Base-by-base conservation (phyloP, 2,113 vertebrate species). In the Urocitellus parryii region DNA sequence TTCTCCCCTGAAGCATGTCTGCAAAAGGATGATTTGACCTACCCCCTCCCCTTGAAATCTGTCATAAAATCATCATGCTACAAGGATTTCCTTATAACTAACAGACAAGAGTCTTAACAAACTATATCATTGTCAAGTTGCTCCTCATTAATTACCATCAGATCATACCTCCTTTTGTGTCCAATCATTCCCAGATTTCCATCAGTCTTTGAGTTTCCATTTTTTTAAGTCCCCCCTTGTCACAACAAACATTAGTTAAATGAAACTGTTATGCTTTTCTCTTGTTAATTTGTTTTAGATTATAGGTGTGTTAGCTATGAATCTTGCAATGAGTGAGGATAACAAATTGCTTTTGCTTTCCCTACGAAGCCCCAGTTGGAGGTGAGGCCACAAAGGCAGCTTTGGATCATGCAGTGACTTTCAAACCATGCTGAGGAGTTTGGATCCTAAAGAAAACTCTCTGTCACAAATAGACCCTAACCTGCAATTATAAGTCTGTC, bases 41-140 rank as follows among this genome's bases (percentile, higher is more conserved):
- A 3, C 0, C 5, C 27, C 11, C 5, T 22, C 11, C 2, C 10
- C 10, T 68, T n/a, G 20, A 77, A 61, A 5, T 48, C 20, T 17
- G 10, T 27, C 29, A 25, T 39, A 27, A 61, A 14, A 83, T 11
- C 4, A 58, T 11, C 24, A 82, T 42, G 7, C 17, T 24, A 73
- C 1, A 81, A 22, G 9, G 5, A 2, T 45, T 51, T 84, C 16
- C 34, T 14, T 82, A 2, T 74, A 42, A 18, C 53, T 61, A 67
- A 2, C 37, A 1, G 18, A 5, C 24, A 88, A 51, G 61, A 83
- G 25, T 51, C 18, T 77, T 39, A 82, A 13, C 2, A 61, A 27
- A 7, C 9, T 51, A 4, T 61, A 4, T 34, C 0, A 17, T 82
- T 29, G 1, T 18, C 76, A 83, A 77, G 2, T 68, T 37, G 4